Percentiles rank a stretch among this genome's conserved stretches.
phyloP scores from a whole-genome alignment of 1,140 invertebrate species.

The Ceratina australensis region DNA sequence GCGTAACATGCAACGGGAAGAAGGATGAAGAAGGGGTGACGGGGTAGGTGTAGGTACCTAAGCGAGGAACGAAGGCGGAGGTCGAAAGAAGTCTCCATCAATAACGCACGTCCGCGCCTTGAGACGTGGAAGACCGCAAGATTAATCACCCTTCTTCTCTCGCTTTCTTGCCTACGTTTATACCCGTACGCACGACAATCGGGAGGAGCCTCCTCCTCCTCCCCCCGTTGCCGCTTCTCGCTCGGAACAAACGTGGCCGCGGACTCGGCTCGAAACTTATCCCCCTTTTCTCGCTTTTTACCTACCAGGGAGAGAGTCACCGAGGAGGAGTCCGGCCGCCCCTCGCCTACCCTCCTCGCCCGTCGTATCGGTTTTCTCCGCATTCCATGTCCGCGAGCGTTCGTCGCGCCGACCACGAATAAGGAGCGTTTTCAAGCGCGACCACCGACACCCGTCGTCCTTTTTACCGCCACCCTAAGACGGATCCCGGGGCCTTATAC shows the following conservation, averaged over 20 bases:
- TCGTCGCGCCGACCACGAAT: constrained; percentile 40
- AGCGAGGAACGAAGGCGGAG: constrained; percentile 63
- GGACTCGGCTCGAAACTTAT: constrained; percentile 56
- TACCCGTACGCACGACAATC: constrained; percentile 65
- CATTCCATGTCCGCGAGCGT: constrained; percentile 18
- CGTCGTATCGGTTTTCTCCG: constrained; percentile 39
- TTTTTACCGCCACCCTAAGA: constrained; percentile 9
- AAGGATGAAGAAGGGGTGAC: constrained; percentile 10
- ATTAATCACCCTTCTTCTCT: constrained; percentile 79
- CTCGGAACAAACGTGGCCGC: constrained; percentile 55
- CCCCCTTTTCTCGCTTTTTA: constrained; percentile 56
- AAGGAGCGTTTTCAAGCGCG: constrained; percentile 48
- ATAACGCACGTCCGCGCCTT: constrained; percentile 79
- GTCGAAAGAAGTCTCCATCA: constrained; percentile 79
- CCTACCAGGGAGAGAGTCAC: not conserved
- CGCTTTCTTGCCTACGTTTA: constrained; percentile 67
- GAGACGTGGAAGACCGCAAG: constrained; percentile 79
- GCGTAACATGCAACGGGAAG: constrained; percentile 45
- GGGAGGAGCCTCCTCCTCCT: constrained; percentile 57
- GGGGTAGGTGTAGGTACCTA: constrained; percentile 27
- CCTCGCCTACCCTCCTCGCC: constrained; percentile 1
- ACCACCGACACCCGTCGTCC: not conserved
- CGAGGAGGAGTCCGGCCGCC: not conserved
- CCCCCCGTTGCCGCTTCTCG: constrained; percentile 40
- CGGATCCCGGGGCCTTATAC: constrained; percentile 3